Evolutionary conservation across 2,888 invertebrate genomes (phyloP), one percentile per base, ranked within the genome.

Genomic region (Phrixothrix hirtus): DNA sequence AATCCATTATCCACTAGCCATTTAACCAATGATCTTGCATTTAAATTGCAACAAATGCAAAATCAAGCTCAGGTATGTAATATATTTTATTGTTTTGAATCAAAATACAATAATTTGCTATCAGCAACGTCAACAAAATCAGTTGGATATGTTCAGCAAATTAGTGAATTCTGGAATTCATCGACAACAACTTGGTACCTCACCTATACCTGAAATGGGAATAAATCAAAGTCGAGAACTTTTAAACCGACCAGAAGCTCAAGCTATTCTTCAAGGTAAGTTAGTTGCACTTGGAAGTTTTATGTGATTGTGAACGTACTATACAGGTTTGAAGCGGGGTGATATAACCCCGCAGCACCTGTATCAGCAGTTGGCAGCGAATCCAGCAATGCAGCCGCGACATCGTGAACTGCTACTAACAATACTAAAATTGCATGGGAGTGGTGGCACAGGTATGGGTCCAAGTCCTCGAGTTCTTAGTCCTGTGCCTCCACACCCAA

Each of bases 321-420:
- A 15, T 71, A 21, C 73, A 86, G 88, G 88, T 60, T 75, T 91
- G 67, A 84, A 86, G 65, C 83, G 85, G 13, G 90, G 90, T 48
- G 89, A 91, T 74, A 84, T 91, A 51, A 88, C 89, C 1, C 80
- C 82, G 16, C 85, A 86, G 66, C 85, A 88, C 68, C 75, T 91
- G 61, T 83, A 89, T 72, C 88, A 89, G 71, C 90, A 91, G 71
- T 78, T 90, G 45, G 80, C 80, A 65, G 79, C 78, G 67, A 89
- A 89, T 75, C 86, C 87, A 1, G 86, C 85, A 9, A 79, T 87
- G 75, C 87, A 87, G 69, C 84, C 83, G 63, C 83, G 87, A 9
- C 87, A 89, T 66, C 82, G 87, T 27, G 89, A 89, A 63, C 80
- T 88, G 64, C 78, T 89, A 58, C 78, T 83, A 55, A 83, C 84